Evolutionary conservation across 2,888 invertebrate genomes (phyloP), one percentile per base, ranked within the genome.

Genomic region (Polyommatus iphigenia): DNA sequence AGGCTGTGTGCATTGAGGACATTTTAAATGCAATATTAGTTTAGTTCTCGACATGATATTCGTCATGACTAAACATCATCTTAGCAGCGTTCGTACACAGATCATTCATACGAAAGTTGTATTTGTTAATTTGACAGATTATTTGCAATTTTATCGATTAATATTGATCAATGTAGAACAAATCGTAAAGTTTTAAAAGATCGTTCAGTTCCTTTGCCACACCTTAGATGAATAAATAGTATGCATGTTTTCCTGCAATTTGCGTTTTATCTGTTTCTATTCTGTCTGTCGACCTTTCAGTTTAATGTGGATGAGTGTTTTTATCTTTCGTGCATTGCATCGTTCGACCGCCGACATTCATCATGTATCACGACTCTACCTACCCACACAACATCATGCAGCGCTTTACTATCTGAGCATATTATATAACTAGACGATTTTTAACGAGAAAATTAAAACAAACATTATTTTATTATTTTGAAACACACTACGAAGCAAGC

Each of bases 1-100:
- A 96, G 95, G 95, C 96, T 95, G 95, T 96, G 95, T 95, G 95
- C 95, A 95, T 94, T 94, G 94, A 94, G 94, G 94, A 94, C 94
- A 94, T 94, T 92, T 88, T 90, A 90, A 91, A 93, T 89, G 93
- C 93, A 92, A 91, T 89, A 87, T 89, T 93, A 93, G 93, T 86
- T 91, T 93, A 93, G 94, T 88, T 91, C 85, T 91, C 87, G 87
- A 91, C 90, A 88, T 90, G 88, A 87, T 91, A 92, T 92, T 87
- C 85, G 86, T 91, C 89, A 88, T 90, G 84, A 87, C 89, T 88
- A 84, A 78, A 91, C 88, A 91, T 92, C 93, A 93, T 92, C 88
- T 83, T 93, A 93, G 88, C 85, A 85, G 87, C 85, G 85, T 90
- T 79, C 81, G 80, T 86, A 92, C 93, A 92, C 91, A 83, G 88